Evolutionary conservation across 2,113 vertebrate genomes (phyloP).

Genomic region (Aptenodytes patagonicus): DNA sequence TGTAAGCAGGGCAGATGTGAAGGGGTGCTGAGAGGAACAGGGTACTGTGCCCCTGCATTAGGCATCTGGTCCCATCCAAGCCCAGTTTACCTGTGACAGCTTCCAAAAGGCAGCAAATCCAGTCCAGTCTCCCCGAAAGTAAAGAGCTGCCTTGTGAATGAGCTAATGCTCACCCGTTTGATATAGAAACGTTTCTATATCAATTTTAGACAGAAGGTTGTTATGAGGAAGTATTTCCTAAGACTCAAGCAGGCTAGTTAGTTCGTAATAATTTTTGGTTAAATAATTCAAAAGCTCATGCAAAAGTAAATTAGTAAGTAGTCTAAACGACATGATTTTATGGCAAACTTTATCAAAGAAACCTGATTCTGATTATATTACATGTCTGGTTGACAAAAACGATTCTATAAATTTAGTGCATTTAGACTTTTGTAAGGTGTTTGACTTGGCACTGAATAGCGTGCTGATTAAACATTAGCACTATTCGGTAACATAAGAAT

Average conservation of each 20-base stretch:
- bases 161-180: not conserved
- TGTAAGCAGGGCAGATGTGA: not conserved
- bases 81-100: not conserved
- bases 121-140: not conserved
- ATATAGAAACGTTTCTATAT: not conserved
- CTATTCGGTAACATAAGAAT: constrained; percentile 15
- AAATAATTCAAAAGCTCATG: constrained; percentile 46
- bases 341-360: constrained; percentile 48
- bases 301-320: constrained; percentile 38
- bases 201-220: not conserved
- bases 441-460: constrained; percentile 47
- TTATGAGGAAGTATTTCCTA: not conserved
- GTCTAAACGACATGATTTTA: not conserved
- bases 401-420: not conserved
- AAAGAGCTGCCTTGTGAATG: not conserved
- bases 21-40: not conserved
- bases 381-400: constrained; percentile 7
- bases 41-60: too few relatives aligned
- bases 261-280: not conserved
- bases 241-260: not conserved
- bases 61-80: not conserved
- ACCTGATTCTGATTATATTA: constrained; percentile 47
- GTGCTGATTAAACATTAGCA: constrained; percentile 33
- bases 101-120: not conserved
- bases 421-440: constrained; percentile 28